Conservation (phyloP, 2,113 vertebrate genomes). For the Lycocorax pyrrhopterus region DNA sequence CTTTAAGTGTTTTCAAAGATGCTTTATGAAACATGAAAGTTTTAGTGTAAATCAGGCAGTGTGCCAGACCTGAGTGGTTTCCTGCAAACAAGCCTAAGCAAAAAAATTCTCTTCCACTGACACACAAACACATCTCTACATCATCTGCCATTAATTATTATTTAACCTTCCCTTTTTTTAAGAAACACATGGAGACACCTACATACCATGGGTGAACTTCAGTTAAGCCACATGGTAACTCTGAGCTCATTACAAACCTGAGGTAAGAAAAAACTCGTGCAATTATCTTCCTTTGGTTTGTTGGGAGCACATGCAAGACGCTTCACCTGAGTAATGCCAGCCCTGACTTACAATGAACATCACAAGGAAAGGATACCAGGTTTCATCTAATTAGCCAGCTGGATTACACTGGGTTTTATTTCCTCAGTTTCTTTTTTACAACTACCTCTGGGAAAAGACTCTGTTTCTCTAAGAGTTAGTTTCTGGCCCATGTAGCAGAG, state of each 20-base stretch:
- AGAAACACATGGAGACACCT: not conserved
- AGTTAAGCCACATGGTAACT: not conserved
- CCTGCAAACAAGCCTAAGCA: not conserved
- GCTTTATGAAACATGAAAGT: slow-evolving; percentile 1
- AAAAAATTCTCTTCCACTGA: not conserved
- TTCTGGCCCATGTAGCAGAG: not conserved
- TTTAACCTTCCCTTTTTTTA: not conserved
- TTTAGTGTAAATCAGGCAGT: not conserved
- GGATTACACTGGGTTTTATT: not conserved
- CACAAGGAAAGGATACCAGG: not conserved
- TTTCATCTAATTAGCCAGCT: not conserved
- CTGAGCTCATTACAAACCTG: not conserved
- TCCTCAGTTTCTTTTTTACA: not conserved
- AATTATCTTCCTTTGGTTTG: not conserved
- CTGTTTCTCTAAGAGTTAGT: not conserved
- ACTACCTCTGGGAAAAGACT: not conserved
- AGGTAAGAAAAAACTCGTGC: not conserved
- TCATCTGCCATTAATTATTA: not conserved
- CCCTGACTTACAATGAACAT: not conserved
- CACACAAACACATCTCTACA: not conserved
- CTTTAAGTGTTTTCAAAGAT: not conserved
- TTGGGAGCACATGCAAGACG: not conserved
- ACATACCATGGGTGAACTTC: not conserved
- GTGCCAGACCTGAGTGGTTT: slow-evolving; percentile 14
- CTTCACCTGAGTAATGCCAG: not conserved